Base-by-base conservation (phyloP, 2,888 invertebrate species). In the Nomada fabriciana region DNA sequence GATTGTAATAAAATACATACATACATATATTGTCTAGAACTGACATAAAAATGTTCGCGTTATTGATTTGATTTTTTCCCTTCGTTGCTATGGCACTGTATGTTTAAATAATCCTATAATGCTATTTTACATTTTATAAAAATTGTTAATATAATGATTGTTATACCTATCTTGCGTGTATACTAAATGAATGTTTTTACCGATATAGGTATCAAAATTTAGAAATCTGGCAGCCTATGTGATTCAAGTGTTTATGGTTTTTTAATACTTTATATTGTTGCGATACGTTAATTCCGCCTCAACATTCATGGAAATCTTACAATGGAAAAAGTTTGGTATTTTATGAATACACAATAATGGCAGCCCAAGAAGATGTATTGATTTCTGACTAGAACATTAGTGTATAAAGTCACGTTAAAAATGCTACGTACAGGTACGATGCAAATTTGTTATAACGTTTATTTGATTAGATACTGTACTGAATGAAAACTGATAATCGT, bases 71-170 rank as follows among this genome's bases (percentile, higher is more conserved):
- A 86, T 89, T 80, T 89, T 76, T 42, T 57, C 57, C 57, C 20
- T 87, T 91, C 84, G 82, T 88, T 88, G 86, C 87, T 90, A 91
- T 91, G 91, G 91, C 91, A 91, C 91, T 88, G 69, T 79, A 86
- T 70, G 76, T 84, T 88, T 82, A 85, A 88, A 88, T 84, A 88
- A 82, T 76, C 76, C 84, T 89, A 88, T 79, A 76, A 85, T 75
- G 70, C 79, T 82, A 84, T 86, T 84, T 86, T 82, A 80, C 83
- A 78, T 76, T 61, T 74, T 67, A 76, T 88, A 83, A 87, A 87
- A 87, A 80, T 82, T 73, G 69, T 69, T 77, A 76, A 82, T 76
- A 77, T 80, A 76, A 63, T 68, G 81, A 86, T 86, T 76, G 78
- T 83, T 70, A 82, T 71, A 84, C 76, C 81, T 87, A 85, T 82